phyloP scores from a whole-genome alignment of 30 jellyfish, hydroid and myxozoan genomes.

The Haliclystus octoradiatus region DNA sequence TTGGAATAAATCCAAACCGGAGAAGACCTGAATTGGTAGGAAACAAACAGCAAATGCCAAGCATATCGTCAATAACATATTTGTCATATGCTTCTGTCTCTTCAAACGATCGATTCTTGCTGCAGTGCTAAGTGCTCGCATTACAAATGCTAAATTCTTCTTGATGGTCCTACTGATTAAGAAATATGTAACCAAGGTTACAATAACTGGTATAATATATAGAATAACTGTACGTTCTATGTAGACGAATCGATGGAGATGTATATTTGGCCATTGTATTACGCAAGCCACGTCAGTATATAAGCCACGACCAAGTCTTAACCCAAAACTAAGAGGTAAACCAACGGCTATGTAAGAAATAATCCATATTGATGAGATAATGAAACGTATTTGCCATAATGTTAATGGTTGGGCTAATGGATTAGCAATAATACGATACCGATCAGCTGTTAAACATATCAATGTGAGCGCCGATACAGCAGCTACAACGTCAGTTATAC shows the following conservation, averaged over 20 bases:
- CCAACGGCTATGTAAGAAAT: conserved; percentile 60
- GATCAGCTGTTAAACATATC: conserved; percentile 62
- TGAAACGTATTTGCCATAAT: conserved; percentile 12
- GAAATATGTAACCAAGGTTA: conserved; percentile 41
- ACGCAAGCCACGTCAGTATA: conserved; percentile 41
- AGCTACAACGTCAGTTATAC: conserved; percentile 71
- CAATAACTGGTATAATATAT: conserved; percentile 51
- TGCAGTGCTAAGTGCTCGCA: conserved; percentile 29
- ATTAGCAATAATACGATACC: conserved; percentile 84
- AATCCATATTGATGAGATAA: conserved; percentile 48
- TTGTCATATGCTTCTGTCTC: conserved; percentile 46
- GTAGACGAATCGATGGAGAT: conserved; percentile 23
- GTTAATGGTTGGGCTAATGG: conserved; percentile 65
- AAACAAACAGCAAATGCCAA: conserved; percentile 70
- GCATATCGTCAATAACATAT: conserved; percentile 76
- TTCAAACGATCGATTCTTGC: conserved; percentile 42
- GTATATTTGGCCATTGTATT: conserved; percentile 31
- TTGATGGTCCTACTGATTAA: conserved; percentile 30
- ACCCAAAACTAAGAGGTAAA: conserved; percentile 39
- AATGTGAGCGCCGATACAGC: conserved; percentile 65
- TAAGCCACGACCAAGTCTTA: conserved; percentile 15
- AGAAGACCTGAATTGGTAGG: conserved; percentile 72
- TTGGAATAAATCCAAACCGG: conserved; percentile 18
- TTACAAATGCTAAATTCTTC: conserved; percentile 46
- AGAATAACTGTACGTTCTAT: conserved; percentile 17